Conservation (phyloP, 2,888 invertebrate genomes). For the Hipparchia sbordonii region DNA sequence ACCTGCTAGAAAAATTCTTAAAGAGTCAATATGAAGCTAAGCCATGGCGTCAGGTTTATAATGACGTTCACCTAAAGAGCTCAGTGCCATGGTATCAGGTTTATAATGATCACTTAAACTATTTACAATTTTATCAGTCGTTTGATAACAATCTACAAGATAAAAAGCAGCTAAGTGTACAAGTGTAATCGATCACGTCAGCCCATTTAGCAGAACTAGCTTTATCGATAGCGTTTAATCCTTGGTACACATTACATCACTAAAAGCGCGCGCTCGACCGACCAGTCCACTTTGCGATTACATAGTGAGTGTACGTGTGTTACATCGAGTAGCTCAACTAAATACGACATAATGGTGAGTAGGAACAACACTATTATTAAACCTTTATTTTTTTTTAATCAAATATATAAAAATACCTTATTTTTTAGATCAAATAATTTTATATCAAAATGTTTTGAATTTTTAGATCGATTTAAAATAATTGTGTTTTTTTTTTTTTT, state of each 20-base stretch:
- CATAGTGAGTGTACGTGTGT: constrained; percentile 35
- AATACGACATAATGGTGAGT: constrained; percentile 46
- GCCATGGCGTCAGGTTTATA: no score
- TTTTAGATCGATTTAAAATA: neutral
- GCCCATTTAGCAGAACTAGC: constrained; percentile 8
- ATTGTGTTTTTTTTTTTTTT: constrained; percentile 4
- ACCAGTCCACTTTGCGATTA: constrained; percentile 43
- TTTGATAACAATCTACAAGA: neutral
- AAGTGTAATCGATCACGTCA: constrained; percentile 10
- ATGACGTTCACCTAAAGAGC: no score
- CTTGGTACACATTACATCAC: constrained; percentile 37
- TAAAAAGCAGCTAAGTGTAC: neutral
- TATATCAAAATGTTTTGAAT: neutral
- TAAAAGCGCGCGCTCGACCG: constrained; percentile 37
- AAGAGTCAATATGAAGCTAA: no score
- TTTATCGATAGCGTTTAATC: constrained; percentile 21
- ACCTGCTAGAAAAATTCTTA: no score
- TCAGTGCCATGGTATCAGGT: no score
- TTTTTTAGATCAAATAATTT: neutral
- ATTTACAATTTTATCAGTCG: neutral
- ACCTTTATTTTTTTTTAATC: neutral
- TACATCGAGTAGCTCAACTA: constrained; percentile 7
- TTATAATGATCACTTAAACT: neutral
- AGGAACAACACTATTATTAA: constrained; percentile 2
- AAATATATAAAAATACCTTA: neutral